Base-by-base conservation (phyloP, 2,888 invertebrate species). In the Temnothorax rugatulus region DNA sequence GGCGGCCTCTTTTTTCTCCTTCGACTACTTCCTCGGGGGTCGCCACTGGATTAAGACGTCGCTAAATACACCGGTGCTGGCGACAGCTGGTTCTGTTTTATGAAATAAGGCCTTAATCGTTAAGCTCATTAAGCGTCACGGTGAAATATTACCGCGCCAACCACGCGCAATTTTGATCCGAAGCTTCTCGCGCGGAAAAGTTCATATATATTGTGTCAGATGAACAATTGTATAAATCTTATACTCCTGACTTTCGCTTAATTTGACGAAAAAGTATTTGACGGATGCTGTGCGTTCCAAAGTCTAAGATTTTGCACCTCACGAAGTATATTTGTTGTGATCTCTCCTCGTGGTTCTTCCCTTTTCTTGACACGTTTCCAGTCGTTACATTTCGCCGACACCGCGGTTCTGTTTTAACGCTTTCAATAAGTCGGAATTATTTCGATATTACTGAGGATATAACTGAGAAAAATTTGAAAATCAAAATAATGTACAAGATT, bases 31-130 rank as follows among this genome's bases (percentile, higher is more conserved):
- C 25, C 29, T n/a, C 52, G 38, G 52, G 18, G 34, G 44, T 38
- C 47, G 59, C 29, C 25, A 8, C 21, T n/a, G 47, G 59, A 79
- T 79, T 73, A 79, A 79, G 34, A 47, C 57, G 57, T 79, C 57
- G 69, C 68, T 68, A 68, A 77, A 68, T 34, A 69, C 34, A 18
- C 44, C 41, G 52, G 34, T 75, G 84, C 21, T 25, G 29, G 13
- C 75, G 82, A 84, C 75, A 82, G 86, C 57, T 71, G 64, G 47
- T 68, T 74, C 52, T 59, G 82, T 86, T 84, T 84, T 84, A 77
- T 52, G 47, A 87, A 87, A 87, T 83, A 88, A 52, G 74, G 64
- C 73, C 84, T 87, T 89, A 87, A 89, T 90, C 87, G 84, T 82
- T 68, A 71, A 83, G 82, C 86, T 86, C 84, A 84, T 90, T 89